phyloP scores from a whole-genome alignment of 2,797 vertebrate genomes.

The Myripristis jacobus region DNA sequence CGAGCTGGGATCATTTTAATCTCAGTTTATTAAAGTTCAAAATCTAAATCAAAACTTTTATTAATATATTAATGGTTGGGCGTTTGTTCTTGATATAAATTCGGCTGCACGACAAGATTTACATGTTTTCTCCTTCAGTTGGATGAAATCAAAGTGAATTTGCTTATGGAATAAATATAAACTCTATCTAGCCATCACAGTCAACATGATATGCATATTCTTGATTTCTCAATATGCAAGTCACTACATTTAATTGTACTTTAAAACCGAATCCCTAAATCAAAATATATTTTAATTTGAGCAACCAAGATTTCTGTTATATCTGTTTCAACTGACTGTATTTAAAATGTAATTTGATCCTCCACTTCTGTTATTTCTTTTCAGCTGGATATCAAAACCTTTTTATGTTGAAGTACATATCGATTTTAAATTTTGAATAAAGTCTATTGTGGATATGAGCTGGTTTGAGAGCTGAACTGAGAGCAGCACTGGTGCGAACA shows the following conservation, averaged over 20 bases:
- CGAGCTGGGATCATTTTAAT: constrained; percentile 1
- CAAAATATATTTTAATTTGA: not conserved
- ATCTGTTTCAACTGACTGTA: not conserved
- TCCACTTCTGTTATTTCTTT: not conserved
- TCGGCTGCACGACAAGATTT: too few relatives aligned
- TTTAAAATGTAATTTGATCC: not conserved
- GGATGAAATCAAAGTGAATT: not conserved
- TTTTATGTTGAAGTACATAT: not conserved
- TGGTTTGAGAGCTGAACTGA: constrained; percentile 9
- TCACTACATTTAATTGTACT: not conserved
- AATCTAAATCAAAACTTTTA: not conserved
- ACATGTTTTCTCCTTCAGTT: not conserved
- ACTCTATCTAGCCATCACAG: not conserved
- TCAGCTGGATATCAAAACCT: not conserved
- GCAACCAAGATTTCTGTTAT: not conserved
- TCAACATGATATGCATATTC: not conserved
- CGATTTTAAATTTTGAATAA: not conserved
- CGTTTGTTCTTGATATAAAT: too few relatives aligned
- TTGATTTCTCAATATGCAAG: not conserved
- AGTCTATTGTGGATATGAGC: not conserved
- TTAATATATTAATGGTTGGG: too few relatives aligned
- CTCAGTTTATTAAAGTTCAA: not conserved
- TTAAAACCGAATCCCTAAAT: not conserved
- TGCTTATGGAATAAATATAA: not conserved
- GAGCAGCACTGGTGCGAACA: constrained; percentile 2